Base-by-base conservation (phyloP, 2,888 invertebrate genomes). In the Electrophaes corylata region DNA sequence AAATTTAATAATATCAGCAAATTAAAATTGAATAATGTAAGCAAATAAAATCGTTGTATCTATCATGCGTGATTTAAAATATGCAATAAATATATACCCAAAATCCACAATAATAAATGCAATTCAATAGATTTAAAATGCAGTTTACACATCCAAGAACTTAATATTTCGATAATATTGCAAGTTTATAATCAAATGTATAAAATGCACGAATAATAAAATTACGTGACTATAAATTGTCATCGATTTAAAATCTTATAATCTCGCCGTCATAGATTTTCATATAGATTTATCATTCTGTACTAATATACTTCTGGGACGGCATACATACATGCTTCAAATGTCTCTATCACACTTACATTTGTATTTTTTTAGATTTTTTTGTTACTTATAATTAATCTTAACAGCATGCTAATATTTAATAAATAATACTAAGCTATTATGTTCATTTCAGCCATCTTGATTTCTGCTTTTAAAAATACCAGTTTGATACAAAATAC, bases 361-460 rank as follows among this genome's bases (percentile, higher is more conserved):
- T 71, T 76, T 79, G 71, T 76, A 71, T 78, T 78, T 79, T 79
- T 81, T 78, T 73, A 69, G 65, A 66, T 71, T 69, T 74, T 71
- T 73, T 73, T 69, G 70, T 75, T 79, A 73, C 66, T 67, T 73
- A 71, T 55, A 68, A 68, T 72, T 69, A 79, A 78, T 64, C 71
- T 75, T 84, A 86, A 69, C 76, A 62, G 86, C 89, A 88, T 90
- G 90, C 91, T 89, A 88, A 88, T 87, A 88, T 89, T 89, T 49
- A 87, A 89, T 90, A 89, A 90, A 89, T 89, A 86, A 86, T 79
- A 78, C 84, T 87, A 88, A 83, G 79, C 84, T 84, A 82, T 43
- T 48, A 58, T 69, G 65, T 64, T 62, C 63, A 65, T 65, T 68
- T 72, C 75, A 11, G 56, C 63, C 67, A 67, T 63, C 45, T 62